Conservation (phyloP, 2,113 vertebrate species). For the Leucosticte australis region DNA sequence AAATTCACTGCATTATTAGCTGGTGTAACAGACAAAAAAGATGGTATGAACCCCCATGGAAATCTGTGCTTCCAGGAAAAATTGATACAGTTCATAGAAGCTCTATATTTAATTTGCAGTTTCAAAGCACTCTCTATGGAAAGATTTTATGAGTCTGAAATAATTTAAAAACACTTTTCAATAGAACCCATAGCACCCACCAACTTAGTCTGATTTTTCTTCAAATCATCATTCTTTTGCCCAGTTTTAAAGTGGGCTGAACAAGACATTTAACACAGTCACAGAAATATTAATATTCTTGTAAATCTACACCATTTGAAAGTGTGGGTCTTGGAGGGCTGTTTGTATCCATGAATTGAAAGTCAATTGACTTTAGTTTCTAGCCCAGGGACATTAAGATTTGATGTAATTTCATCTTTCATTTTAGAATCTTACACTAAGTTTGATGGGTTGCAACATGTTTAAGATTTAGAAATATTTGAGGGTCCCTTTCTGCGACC, state of each 20-base stretch:
- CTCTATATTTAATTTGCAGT: conserved; percentile 80
- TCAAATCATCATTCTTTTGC: conserved; percentile 3
- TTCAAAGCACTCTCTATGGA: conserved; percentile 74
- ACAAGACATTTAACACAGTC: background rate
- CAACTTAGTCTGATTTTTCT: conserved; percentile 48
- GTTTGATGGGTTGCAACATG: background rate
- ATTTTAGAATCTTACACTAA: background rate
- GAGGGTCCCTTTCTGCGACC: background rate
- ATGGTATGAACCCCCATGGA: conserved; percentile 71
- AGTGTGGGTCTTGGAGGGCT: background rate
- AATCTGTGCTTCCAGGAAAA: conserved; percentile 77
- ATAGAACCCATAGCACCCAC: conserved; percentile 35
- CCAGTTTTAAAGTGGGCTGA: background rate
- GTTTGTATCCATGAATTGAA: background rate
- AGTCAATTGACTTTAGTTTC: background rate
- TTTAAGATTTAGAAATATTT: background rate
- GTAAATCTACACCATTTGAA: background rate
- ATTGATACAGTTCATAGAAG: conserved; percentile 77
- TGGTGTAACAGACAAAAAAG: conserved; percentile 73
- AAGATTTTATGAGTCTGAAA: conserved; percentile 77
- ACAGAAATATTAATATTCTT: background rate
- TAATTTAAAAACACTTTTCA: conserved; percentile 72
- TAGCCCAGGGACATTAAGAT: background rate
- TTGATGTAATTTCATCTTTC: background rate
- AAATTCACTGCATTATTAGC: conserved; percentile 83